These are phyloP conservation scores for Microchirus variegatus DNA, from an alignment of 2,797 vertebrate species.

Conservation along the genomic window DNA sequence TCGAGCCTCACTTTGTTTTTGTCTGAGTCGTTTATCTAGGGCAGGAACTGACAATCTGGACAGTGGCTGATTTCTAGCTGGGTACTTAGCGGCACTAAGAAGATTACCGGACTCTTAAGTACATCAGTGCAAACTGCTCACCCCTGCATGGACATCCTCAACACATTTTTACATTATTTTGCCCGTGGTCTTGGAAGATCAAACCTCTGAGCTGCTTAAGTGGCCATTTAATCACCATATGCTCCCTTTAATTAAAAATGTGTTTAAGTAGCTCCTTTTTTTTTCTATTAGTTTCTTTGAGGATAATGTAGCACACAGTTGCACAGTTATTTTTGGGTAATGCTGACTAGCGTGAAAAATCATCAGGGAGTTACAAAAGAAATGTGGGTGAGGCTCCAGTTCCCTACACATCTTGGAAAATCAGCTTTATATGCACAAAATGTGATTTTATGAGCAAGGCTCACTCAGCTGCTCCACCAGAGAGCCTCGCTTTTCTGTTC, in stretches of 20 bases:
- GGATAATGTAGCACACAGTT: conserved; percentile 29
- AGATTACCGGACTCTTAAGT: conserved; percentile 87
- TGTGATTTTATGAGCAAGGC: conserved; percentile 22
- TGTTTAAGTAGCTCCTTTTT: conserved; percentile 6
- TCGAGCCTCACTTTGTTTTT: conserved; percentile 68
- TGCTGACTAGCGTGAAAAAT: conserved; percentile 34
- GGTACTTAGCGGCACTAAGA: conserved; percentile 86
- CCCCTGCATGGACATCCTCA: conserved; percentile 58
- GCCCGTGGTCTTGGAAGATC: conserved; percentile 23
- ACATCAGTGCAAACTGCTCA: conserved; percentile 79
- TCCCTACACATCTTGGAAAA: conserved; percentile 21
- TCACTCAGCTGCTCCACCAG: not conserved
- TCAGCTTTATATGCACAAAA: conserved; percentile 15
- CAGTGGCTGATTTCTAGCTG: conserved; percentile 79
- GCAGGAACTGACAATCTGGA: conserved; percentile 84
- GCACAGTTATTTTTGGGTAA: conserved; percentile 30
- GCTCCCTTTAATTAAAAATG: conserved; percentile 22
- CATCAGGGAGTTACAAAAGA: conserved; percentile 25
- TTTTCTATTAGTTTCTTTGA: conserved; percentile 2
- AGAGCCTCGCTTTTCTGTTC: conserved; percentile 32
- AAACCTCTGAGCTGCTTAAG: conserved; percentile 27
- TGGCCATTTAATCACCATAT: conserved; percentile 26
- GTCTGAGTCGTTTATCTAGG: conserved; percentile 77
- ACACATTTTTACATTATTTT: conserved; percentile 52
- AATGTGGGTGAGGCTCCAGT: conserved; percentile 10